Evolutionary conservation across 1,140 invertebrate species (phyloP), one percentile per base, ranked within the genome.

Genomic region (Harlomillsia oculata): DNA sequence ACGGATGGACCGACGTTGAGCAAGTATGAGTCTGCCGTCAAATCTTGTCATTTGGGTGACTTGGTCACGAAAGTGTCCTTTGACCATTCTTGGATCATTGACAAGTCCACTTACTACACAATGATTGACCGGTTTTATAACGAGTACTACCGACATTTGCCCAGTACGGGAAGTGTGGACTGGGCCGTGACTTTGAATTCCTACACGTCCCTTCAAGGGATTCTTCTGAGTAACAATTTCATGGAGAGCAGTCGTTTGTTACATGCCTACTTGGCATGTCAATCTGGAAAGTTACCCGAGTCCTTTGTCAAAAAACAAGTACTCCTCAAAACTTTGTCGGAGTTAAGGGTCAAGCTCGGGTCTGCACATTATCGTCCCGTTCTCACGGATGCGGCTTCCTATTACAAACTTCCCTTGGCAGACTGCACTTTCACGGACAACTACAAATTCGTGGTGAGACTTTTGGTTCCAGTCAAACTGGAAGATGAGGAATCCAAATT

Each of bases 41-140:
- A 50, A 29, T 40, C 39, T 0, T 58, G 56, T 34, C 40, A 29
- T 11, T 14, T 50, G 5, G 36, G 45, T n/a, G 29, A 58, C 28
- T 23, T 44, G 18, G 14, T 43, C 5, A 23, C 23, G 16, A 21
- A 23, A 34, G 18, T 3, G 14, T 13, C 18, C 14, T 40, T 28
- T 34, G 26, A 39, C 9, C 28, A 18, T 8, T 37, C 26, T 20
- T 58, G 56, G 56, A 39, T 58, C 6, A 32, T 58, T 14, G 56
- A 58, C 30, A 58, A 58, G 18, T 18, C 40, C 3, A 50, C 53
- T 6, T 58, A 58, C 23, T 58, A 58, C 49, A 45, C 28, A 14
- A 58, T 58, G 56, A 43, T 58, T 6, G 56, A 58, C n/a, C 39
- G 56, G 1, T 58, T 58, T 25, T 51, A 58, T 18, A 25, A 13